A percentile compares a stretch with the other conserved stretches of the same genome.
phyloP scores from a whole-genome alignment of 2,888 invertebrate genomes.

The Orgyia antiqua region DNA sequence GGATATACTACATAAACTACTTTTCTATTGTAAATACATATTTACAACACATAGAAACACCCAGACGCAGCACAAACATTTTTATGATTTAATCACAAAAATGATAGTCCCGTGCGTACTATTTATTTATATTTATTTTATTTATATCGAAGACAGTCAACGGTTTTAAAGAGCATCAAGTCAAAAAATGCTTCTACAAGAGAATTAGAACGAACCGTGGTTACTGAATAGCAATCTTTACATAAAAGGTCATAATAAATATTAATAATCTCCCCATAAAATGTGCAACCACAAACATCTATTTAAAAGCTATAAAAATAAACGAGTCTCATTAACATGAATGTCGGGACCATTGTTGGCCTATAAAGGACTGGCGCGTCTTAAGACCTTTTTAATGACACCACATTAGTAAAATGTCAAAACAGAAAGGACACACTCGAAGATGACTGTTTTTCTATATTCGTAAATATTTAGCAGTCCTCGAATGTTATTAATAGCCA shows the following conservation, averaged over 20 bases:
- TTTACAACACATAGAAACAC: no score
- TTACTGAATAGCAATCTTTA: constrained; percentile 15
- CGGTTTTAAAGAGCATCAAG: no score
- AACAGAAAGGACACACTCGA: constrained; percentile 69
- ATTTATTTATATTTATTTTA: no score
- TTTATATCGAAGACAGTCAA: no score
- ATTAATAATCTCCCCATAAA: constrained; percentile 55
- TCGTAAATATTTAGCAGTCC: constrained; percentile 22
- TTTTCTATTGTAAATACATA: no score
- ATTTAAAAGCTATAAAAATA: constrained; percentile 73
- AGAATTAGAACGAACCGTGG: constrained; percentile 11
- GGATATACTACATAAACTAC: no score
- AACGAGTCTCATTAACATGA: constrained; percentile 69
- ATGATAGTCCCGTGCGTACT: no score
- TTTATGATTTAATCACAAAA: no score
- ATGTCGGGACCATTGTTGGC: constrained; percentile 50
- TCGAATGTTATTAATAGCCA: constrained; percentile 58
- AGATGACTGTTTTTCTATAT: constrained; percentile 46
- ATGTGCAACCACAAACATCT: constrained; percentile 62
- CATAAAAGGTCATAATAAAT: constrained; percentile 23
- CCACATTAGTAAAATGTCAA: constrained; percentile 75
- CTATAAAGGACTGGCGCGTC: constrained; percentile 47
- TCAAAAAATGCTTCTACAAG: not conserved
- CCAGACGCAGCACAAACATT: no score
- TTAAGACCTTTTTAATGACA: constrained; percentile 61